phyloP scores from a whole-genome alignment of 2,113 vertebrate species.

The Lipotes vexillifer region DNA sequence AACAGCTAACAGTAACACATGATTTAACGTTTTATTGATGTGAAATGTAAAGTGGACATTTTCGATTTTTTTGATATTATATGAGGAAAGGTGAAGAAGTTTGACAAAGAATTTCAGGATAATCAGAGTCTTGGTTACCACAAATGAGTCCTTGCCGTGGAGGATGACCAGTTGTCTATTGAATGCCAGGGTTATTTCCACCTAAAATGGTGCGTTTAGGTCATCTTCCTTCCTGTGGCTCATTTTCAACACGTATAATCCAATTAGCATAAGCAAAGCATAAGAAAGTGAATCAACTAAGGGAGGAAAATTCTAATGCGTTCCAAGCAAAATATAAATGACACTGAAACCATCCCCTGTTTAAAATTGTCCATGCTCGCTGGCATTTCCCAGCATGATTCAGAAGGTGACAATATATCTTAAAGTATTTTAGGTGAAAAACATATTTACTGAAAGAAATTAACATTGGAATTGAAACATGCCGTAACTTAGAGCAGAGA shows the following conservation, averaged over 20 bases:
- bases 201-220: not conserved
- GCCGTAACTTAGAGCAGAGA: not conserved
- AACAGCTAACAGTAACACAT: not conserved
- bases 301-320: not conserved
- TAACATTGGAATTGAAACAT: not conserved
- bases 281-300: not conserved
- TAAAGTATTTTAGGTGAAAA: conserved; percentile 12
- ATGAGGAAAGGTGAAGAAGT: not conserved
- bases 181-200: not conserved
- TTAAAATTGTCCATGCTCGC: not conserved
- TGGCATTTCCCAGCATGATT: not conserved
- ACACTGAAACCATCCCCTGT: not conserved
- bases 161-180: not conserved
- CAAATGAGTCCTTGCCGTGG: not conserved
- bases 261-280: not conserved
- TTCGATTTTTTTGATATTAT: not conserved
- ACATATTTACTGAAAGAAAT: not conserved
- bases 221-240: not conserved
- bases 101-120: not conserved
- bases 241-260: not conserved
- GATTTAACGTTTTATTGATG: not conserved
- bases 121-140: not conserved
- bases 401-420: conserved; percentile 7
- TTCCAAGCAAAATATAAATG: conserved; percentile 22
- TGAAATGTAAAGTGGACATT: not conserved